Percentiles rank a stretch among this genome's conserved stretches.
phyloP scores from a whole-genome alignment of 92 coral and sea anemone species.

The Epizoanthus scotinus region DNA sequence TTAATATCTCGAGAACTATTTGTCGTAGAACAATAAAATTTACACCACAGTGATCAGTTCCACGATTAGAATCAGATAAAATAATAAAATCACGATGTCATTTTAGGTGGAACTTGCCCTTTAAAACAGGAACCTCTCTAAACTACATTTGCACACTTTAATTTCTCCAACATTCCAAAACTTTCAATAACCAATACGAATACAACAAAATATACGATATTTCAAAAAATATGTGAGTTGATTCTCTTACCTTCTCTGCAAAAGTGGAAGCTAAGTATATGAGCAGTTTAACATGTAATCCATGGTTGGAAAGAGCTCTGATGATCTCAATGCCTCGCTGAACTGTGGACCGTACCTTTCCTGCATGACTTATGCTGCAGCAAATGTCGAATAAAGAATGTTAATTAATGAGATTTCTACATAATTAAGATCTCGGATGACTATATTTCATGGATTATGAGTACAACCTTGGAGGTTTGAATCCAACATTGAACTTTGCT shows the following conservation, averaged over 20 bases:
- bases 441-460: too few species aligned
- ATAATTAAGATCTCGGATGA: neutral
- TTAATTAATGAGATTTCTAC: neutral
- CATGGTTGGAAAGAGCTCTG: conserved; percentile 83
- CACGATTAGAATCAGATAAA: too few species aligned
- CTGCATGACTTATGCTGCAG: conserved; percentile 71
- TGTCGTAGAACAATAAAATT: too few species aligned
- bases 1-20: too few species aligned
- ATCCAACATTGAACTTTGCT: too few species aligned
- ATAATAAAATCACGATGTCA: too few species aligned
- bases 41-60: too few species aligned
- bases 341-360: conserved; percentile 71
- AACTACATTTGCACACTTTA: neutral
- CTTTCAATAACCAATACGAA: neutral
- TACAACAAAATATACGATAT: neutral
- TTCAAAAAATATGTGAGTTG: neutral
- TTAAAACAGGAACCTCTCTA: neutral
- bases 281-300: conserved; percentile 80
- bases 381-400: neutral
- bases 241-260: conserved; percentile 81
- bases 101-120: too few species aligned
- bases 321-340: conserved; percentile 91
- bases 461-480: too few species aligned
- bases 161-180: neutral
- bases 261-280: conserved; percentile 83